A percentile compares a stretch with the other conserved stretches of the same genome.
These are phyloP conservation scores for Megathymus violae DNA, from an alignment of 1,140 invertebrate genomes.

Conservation along the genomic window DNA sequence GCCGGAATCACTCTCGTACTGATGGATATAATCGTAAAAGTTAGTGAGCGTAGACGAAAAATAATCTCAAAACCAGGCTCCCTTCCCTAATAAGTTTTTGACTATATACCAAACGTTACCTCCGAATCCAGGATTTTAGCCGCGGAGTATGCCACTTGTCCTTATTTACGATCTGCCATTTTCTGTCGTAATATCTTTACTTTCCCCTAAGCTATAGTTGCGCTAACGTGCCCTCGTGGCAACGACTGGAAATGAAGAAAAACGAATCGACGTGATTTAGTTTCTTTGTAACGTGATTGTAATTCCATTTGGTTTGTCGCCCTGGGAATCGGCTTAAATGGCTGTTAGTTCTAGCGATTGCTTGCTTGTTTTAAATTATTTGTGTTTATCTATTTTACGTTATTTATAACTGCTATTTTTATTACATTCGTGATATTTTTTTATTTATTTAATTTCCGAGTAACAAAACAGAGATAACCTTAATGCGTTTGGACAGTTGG, in stretches of 20 bases:
- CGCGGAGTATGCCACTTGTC: slow-evolving; percentile 57
- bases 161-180: slow-evolving; percentile 64
- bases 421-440: too few relatives aligned
- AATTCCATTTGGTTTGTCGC: slow-evolving; percentile 29
- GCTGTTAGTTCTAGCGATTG: slow-evolving; percentile 24
- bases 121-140: slow-evolving; percentile 42
- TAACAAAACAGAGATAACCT: too few relatives aligned
- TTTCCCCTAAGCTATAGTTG: slow-evolving; percentile 43
- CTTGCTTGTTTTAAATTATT: slow-evolving; percentile 8
- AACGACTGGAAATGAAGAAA: slow-evolving; percentile 47
- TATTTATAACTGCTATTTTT: not conserved
- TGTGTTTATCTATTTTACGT: slow-evolving; percentile 2
- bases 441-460: too few relatives aligned
- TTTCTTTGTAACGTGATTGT: slow-evolving; percentile 34
- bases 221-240: slow-evolving; percentile 44
- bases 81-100: slow-evolving; percentile 37
- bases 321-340: slow-evolving; percentile 24
- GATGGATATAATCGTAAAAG: slow-evolving; percentile 39
- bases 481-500: too few relatives aligned
- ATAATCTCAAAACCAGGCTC: slow-evolving; percentile 30
- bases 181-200: slow-evolving; percentile 61
- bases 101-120: slow-evolving; percentile 39
- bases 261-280: slow-evolving; percentile 44
- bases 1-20: slow-evolving; percentile 1
- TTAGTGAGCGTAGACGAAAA: slow-evolving; percentile 36